A percentile compares a stretch with the other conserved stretches of the same genome.
phyloP scores from a whole-genome alignment of 2,888 invertebrate genomes.

The Drosophila nigricruria region DNA sequence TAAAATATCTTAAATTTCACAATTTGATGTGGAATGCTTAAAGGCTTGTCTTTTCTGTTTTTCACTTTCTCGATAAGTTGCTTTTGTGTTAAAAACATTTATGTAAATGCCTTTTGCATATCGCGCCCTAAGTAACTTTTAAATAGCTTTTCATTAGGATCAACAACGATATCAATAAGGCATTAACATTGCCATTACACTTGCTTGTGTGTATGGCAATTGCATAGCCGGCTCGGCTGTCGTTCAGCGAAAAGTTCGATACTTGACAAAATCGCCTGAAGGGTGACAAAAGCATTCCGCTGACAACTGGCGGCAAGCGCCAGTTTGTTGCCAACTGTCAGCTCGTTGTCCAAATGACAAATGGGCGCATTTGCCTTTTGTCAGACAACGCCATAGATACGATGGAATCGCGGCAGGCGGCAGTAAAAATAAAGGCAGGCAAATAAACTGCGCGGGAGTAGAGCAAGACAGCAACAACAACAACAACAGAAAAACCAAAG shows the following conservation, averaged over 20 bases:
- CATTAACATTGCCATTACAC: constrained; percentile 9
- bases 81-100: too few relatives aligned
- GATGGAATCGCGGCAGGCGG: constrained; percentile 63
- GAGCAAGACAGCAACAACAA: constrained; percentile 27
- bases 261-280: constrained; percentile 18
- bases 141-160: constrained; percentile 2
- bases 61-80: background rate
- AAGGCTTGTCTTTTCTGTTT: background rate
- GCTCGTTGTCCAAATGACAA: constrained; percentile 80
- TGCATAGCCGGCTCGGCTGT: constrained; percentile 15
- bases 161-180: background rate
- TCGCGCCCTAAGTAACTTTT: background rate
- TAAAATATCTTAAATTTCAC: background rate
- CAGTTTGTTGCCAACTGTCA: constrained; percentile 61
- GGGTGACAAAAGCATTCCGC: constrained; percentile 22
- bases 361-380: constrained; percentile 77
- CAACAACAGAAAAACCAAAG: constrained; percentile 14
- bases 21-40: background rate
- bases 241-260: constrained; percentile 31
- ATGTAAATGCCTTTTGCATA: background rate
- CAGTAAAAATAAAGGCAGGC: constrained; percentile 64
- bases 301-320: constrained; percentile 45
- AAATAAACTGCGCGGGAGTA: constrained; percentile 56
- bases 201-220: constrained; percentile 4
- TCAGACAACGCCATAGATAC: constrained; percentile 60